Percentiles rank a stretch among this genome's conserved stretches.
These are phyloP conservation scores for Griposia aprilina DNA, from an alignment of 2,888 invertebrate genomes.

Conservation along the genomic window DNA sequence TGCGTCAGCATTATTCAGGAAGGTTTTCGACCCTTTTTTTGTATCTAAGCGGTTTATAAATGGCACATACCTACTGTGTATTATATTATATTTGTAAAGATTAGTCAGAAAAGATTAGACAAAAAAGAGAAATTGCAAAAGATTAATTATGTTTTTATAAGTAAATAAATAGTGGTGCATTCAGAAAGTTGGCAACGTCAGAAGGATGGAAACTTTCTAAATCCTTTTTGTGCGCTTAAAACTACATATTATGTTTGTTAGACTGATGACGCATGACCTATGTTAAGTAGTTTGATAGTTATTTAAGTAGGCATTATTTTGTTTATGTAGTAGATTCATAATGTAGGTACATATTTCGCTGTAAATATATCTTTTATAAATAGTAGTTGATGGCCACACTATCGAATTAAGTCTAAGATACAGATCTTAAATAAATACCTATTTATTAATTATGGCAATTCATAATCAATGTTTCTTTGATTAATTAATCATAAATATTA, in stretches of 20 bases:
- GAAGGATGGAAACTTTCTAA: not conserved
- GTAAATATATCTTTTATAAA: not conserved
- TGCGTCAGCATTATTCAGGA: slow-evolving; percentile 20
- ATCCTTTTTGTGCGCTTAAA: not conserved
- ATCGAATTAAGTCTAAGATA: not conserved
- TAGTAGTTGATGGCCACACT: not conserved
- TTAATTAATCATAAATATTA: not conserved
- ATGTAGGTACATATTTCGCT: not conserved
- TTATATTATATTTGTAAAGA: not conserved
- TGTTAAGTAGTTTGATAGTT: not conserved
- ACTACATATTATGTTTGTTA: not conserved
- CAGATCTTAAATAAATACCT: not conserved
- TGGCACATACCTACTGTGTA: not conserved
- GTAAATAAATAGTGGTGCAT: not conserved
- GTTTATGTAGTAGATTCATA: not conserved
- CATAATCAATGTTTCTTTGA: not conserved
- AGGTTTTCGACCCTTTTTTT: slow-evolving; percentile 5
- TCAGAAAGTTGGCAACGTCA: not conserved
- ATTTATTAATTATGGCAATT: not conserved
- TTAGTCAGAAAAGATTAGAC: too few relatives aligned
- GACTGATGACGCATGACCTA: not conserved
- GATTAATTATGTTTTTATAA: not conserved
- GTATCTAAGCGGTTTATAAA: slow-evolving; percentile 5
- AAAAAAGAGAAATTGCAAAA: too few relatives aligned
- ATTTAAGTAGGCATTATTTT: not conserved